Evolutionary conservation across 2,888 invertebrate genomes (phyloP).

Genomic region (Eremobia ochroleuca): DNA sequence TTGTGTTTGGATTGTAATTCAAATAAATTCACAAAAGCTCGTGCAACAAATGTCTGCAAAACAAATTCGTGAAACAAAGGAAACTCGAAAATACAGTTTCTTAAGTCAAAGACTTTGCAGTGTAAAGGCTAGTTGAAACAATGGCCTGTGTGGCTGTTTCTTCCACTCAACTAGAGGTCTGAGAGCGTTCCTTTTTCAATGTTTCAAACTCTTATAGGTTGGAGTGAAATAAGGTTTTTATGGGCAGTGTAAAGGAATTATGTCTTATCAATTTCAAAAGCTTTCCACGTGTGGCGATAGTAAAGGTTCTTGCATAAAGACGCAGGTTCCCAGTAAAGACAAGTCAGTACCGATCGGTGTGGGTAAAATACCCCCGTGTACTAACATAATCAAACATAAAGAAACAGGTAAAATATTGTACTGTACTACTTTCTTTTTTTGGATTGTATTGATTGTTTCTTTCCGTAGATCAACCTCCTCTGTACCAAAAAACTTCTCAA

Average conservation of each 20-base stretch:
- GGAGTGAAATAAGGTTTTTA: conserved; percentile 7
- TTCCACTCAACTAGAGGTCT: conserved; percentile 31
- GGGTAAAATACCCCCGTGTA: no score
- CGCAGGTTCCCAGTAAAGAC: no score
- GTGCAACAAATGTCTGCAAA: not conserved
- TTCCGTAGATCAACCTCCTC: no score
- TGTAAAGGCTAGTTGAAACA: conserved; percentile 39
- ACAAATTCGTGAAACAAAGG: not conserved
- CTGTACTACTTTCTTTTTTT: no score
- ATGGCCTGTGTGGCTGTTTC: conserved; percentile 15
- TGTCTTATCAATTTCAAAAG: not conserved
- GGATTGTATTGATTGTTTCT: no score
- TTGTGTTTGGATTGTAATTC: not conserved
- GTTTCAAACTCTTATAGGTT: conserved; percentile 7
- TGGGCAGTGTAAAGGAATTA: not conserved
- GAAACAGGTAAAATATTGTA: no score
- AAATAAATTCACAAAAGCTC: not conserved
- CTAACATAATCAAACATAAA: no score
- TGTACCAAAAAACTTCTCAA: no score
- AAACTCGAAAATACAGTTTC: conserved; percentile 27
- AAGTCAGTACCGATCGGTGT: no score
- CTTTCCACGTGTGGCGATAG: not conserved
- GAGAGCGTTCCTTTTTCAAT: conserved; percentile 32
- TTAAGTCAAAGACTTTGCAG: conserved; percentile 37
- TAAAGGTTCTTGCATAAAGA: not conserved